phyloP scores from a whole-genome alignment of 2,888 invertebrate species.

The Parapristionchus giblindavisi region DNA sequence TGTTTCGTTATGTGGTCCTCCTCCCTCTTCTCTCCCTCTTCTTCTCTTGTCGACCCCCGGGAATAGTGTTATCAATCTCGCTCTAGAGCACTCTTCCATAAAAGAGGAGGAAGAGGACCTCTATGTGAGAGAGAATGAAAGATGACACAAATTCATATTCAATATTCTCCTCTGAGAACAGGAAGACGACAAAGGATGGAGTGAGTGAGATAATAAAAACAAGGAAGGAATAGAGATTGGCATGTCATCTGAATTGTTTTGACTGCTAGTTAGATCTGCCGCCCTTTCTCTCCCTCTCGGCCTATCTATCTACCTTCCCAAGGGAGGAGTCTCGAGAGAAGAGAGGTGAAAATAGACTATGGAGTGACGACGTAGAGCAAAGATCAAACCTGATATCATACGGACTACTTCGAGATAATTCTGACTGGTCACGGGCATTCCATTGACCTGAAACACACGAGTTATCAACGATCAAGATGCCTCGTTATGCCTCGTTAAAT shows the following conservation, averaged over 20 bases:
- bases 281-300: background rate
- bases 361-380: too few relatives aligned
- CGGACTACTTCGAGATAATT: constrained; percentile 94
- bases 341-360: constrained; percentile 29
- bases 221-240: constrained; percentile 10
- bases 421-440: constrained; percentile 85
- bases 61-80: constrained; percentile 26
- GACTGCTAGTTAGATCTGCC: background rate
- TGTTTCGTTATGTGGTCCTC: background rate
- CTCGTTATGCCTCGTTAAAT: background rate
- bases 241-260: too few relatives aligned
- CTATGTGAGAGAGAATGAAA: constrained; percentile 3
- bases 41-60: constrained; percentile 23
- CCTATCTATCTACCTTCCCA: too few relatives aligned
- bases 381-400: constrained; percentile 79
- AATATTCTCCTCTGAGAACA: too few relatives aligned
- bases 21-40: constrained; percentile 8
- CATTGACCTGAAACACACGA: constrained; percentile 79
- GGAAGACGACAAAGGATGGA: constrained; percentile 23
- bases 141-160: constrained; percentile 22
- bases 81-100: constrained; percentile 15
- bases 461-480: background rate
- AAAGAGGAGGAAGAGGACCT: too few relatives aligned
- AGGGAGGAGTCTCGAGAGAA: background rate
- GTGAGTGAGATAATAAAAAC: constrained; percentile 18